Conservation (phyloP, 2,113 vertebrate genomes). For the Dryoscopus gambensis region DNA sequence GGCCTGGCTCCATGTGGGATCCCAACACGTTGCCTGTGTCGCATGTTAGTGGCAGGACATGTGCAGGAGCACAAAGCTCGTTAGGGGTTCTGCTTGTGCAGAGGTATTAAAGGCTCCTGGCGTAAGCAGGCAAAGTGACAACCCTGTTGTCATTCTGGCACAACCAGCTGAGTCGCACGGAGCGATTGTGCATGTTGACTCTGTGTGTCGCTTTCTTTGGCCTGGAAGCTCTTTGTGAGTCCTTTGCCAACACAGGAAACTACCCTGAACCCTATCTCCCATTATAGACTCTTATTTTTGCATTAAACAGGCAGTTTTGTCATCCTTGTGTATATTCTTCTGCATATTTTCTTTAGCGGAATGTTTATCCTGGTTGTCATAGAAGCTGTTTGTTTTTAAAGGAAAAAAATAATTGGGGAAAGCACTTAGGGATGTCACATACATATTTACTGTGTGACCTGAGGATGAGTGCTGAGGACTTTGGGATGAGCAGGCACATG, state of each 20-base stretch:
- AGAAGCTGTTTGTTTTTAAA: background rate
- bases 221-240: background rate
- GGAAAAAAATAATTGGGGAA: background rate
- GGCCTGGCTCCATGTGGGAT: background rate
- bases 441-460: background rate
- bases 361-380: background rate
- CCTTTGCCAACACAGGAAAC: background rate
- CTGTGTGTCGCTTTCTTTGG: background rate
- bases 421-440: background rate
- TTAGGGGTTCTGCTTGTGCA: background rate
- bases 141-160: background rate
- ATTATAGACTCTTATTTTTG: background rate
- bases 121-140: background rate
- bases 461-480: background rate
- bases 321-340: background rate
- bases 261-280: background rate
- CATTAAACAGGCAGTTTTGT: background rate
- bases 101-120: background rate
- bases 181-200: fast-evolving
- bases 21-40: background rate
- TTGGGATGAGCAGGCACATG: background rate
- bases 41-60: background rate
- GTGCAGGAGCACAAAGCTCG: background rate
- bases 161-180: fast-evolving
- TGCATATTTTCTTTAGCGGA: background rate